Conservation (phyloP, 2,113 vertebrate genomes). For the Periophthalmodon schlosseri region DNA sequence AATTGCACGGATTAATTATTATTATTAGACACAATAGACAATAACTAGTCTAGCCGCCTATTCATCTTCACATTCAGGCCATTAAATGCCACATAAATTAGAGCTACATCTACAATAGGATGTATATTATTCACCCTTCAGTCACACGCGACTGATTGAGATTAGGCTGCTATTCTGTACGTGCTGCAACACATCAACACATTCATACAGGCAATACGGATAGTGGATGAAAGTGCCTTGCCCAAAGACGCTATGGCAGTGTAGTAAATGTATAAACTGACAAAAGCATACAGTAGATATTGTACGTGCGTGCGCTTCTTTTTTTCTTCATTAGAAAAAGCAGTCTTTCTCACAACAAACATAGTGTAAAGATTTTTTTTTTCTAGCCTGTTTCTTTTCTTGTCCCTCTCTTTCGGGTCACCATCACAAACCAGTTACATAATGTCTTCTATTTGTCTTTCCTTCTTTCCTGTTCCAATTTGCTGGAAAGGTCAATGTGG, state of each 20-base stretch:
- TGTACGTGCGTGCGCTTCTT: too few relatives aligned
- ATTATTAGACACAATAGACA: conserved; percentile 11
- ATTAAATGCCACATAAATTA: not conserved
- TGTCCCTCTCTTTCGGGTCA: not conserved
- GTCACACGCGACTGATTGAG: not conserved
- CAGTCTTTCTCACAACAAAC: too few relatives aligned
- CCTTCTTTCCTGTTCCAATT: not conserved
- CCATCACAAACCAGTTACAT: not conserved
- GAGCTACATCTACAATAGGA: not conserved
- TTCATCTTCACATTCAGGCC: conserved; percentile 37
- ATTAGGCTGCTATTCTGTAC: not conserved
- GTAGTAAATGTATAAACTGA: too few relatives aligned
- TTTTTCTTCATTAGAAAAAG: too few relatives aligned
- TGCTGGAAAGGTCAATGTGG: not conserved
- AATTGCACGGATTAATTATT: conserved; percentile 14
- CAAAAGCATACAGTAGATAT: too few relatives aligned
- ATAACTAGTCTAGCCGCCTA: conserved; percentile 1
- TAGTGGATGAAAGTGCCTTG: too few relatives aligned
- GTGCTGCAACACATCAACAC: too few relatives aligned
- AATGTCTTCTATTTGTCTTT: not conserved
- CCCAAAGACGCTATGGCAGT: not conserved
- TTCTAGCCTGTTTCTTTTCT: not conserved
- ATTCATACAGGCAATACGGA: too few relatives aligned
- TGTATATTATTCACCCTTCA: not conserved
- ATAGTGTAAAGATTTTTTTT: not conserved